Evolutionary conservation across 1,140 invertebrate species (phyloP).

Genomic region (Zophobas atratus): DNA sequence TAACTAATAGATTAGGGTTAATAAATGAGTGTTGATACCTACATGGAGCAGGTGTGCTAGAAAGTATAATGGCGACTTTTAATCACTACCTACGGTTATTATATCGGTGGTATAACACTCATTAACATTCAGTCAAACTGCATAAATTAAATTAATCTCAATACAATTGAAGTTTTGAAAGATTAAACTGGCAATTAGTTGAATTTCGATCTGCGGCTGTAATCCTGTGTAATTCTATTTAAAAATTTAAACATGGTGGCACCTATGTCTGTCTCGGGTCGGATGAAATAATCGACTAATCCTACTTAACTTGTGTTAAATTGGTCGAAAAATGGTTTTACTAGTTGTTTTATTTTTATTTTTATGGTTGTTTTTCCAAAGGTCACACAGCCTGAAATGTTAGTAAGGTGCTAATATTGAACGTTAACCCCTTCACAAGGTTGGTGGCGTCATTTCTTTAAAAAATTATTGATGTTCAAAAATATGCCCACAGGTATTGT

Average conservation of each 20-base stretch:
- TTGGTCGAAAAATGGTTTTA: too few relatives aligned
- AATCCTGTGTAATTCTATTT: slow-evolving; percentile 3
- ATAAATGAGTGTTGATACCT: slow-evolving; percentile 13
- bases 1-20: slow-evolving; percentile 29
- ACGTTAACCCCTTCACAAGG: too few relatives aligned
- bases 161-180: slow-evolving; percentile 3
- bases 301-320: too few relatives aligned
- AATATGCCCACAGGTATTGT: too few relatives aligned
- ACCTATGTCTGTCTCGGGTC: neutral
- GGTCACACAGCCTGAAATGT: too few relatives aligned
- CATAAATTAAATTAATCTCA: slow-evolving; percentile 19
- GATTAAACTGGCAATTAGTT: neutral
- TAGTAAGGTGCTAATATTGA: too few relatives aligned
- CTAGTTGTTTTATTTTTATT: too few relatives aligned
- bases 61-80: slow-evolving; percentile 31
- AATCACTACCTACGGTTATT: slow-evolving; percentile 17
- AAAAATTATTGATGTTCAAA: too few relatives aligned
- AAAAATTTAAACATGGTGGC: neutral
- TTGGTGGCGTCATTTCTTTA: too few relatives aligned
- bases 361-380: too few relatives aligned
- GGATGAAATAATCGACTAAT: neutral
- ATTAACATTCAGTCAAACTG: slow-evolving; percentile 18
- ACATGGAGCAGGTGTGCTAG: slow-evolving; percentile 34
- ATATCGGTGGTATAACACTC: neutral
- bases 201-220: neutral